phyloP scores from a whole-genome alignment of 2,797 vertebrate species.

The Tolypeutes matacus region DNA sequence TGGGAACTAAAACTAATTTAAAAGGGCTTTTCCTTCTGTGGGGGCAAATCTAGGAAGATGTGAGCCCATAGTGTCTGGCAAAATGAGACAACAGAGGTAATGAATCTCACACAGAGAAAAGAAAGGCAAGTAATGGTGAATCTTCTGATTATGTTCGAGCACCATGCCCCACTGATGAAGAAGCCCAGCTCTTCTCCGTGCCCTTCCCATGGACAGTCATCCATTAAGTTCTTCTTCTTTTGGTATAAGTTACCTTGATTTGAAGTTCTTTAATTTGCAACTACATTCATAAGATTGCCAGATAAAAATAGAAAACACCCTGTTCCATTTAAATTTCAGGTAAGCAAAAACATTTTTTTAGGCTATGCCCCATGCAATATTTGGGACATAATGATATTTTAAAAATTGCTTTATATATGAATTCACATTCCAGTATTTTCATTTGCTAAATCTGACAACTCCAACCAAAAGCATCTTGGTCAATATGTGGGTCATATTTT shows the following conservation, averaged over 20 bases:
- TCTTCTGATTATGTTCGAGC: not conserved
- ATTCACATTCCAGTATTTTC: not conserved
- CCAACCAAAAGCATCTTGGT: conserved; percentile 3
- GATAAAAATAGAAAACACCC: not conserved
- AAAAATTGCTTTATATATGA: not conserved
- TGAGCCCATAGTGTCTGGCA: not conserved
- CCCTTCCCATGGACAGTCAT: not conserved
- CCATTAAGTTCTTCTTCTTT: not conserved
- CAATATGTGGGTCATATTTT: not conserved
- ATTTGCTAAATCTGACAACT: not conserved
- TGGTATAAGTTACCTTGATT: not conserved
- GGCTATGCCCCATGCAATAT: not conserved
- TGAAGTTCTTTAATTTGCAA: not conserved
- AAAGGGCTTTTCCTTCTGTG: not conserved
- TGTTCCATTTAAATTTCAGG: not conserved
- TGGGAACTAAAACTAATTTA: not conserved
- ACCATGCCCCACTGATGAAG: accelerated
- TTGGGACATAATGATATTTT: not conserved
- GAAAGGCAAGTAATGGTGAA: not conserved
- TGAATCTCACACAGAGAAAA: not conserved
- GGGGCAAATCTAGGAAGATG: not conserved
- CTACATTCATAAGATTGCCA: not conserved
- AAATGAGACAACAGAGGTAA: not conserved
- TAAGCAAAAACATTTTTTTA: not conserved
- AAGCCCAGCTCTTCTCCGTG: not conserved